phyloP scores from a whole-genome alignment of 2,888 invertebrate species.

The Protodeltote pygarga region DNA sequence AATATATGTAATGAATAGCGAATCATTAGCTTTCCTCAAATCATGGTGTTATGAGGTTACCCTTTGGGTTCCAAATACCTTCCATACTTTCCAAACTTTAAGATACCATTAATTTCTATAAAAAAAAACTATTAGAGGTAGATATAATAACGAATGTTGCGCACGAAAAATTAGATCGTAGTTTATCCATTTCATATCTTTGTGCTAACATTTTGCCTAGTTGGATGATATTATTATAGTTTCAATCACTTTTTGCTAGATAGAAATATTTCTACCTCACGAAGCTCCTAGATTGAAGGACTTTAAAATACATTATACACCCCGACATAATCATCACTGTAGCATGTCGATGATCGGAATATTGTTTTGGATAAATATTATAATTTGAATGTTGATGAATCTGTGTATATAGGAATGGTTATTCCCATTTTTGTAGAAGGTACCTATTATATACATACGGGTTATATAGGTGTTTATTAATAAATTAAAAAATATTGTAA shows the following conservation, averaged over 20 bases:
- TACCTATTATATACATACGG: conserved; percentile 34
- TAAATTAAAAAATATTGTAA: conserved; percentile 60
- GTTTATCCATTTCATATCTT: conserved; percentile 47
- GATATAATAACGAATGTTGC: conserved; percentile 45
- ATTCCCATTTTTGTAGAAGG: conserved; percentile 4
- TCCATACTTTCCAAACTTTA: conserved; percentile 43
- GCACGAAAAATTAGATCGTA: conserved; percentile 56
- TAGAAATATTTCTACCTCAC: conserved; percentile 19
- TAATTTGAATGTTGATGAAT: not conserved
- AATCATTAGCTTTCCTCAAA: conserved; percentile 65
- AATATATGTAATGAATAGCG: conserved; percentile 53
- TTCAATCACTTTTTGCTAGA: conserved; percentile 31
- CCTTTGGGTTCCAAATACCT: conserved; percentile 55
- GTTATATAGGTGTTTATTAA: conserved; percentile 63
- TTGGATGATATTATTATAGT: conserved; percentile 39
- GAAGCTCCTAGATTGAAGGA: conserved; percentile 27
- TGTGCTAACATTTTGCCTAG: conserved; percentile 53
- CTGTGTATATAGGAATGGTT: conserved; percentile 55
- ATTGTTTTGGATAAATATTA: conserved; percentile 3
- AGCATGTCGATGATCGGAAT: conserved; percentile 40
- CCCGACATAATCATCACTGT: conserved; percentile 25
- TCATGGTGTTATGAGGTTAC: conserved; percentile 58
- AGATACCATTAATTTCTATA: conserved; percentile 45
- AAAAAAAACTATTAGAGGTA: conserved; percentile 49
- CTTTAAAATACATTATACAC: conserved; percentile 25